Conservation (phyloP, 1,140 invertebrate genomes). For the Dufourea novaeangliae region DNA sequence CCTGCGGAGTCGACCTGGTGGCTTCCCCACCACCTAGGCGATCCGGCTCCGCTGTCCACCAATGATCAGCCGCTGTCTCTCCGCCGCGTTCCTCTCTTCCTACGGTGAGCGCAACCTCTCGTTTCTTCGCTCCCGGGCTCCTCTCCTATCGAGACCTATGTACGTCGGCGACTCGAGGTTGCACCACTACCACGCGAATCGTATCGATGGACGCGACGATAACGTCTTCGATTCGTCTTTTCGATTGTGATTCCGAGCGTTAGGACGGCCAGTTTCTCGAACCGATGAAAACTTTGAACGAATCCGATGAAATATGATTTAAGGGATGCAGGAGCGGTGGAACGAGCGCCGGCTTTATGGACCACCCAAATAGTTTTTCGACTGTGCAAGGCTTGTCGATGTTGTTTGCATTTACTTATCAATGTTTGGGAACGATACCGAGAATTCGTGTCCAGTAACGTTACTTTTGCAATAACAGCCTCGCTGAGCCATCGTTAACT, state of each 20-base stretch:
- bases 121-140: slow-evolving; percentile 53
- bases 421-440: neutral
- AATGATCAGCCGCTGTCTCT: slow-evolving; percentile 80
- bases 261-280: neutral
- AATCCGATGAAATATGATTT: no score
- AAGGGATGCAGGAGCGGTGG: no score
- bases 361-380: neutral
- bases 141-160: slow-evolving; percentile 52
- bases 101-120: slow-evolving; percentile 60
- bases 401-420: slow-evolving; percentile 1
- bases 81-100: slow-evolving; percentile 59
- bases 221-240: neutral
- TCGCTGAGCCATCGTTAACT: neutral
- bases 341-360: no score
- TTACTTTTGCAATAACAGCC: neutral
- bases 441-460: neutral
- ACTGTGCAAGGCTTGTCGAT: no score
- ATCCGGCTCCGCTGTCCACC: slow-evolving; percentile 72
- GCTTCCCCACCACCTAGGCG: slow-evolving; percentile 61
- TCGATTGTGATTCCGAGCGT: neutral
- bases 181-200: neutral
- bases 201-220: neutral
- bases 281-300: neutral
- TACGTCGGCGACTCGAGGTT: slow-evolving; percentile 3
- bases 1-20: slow-evolving; percentile 57